phyloP scores from a whole-genome alignment of 2,888 invertebrate genomes.

The Meliscaeva auricollis region DNA sequence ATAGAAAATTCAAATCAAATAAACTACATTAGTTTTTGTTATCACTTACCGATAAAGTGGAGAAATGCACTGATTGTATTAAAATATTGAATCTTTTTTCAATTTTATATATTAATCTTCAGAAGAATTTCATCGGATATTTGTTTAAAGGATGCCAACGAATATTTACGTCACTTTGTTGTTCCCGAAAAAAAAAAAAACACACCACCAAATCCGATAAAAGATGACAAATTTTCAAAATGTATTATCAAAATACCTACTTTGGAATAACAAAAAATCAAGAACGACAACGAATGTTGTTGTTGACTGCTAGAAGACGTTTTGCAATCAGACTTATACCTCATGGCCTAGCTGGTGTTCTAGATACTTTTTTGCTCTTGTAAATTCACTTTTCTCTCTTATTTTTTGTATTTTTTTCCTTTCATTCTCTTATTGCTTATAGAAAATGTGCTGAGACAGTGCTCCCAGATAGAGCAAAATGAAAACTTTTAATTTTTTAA shows the following conservation, averaged over 20 bases:
- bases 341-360: not conserved
- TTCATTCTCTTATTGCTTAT: not conserved
- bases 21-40: no score
- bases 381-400: not conserved
- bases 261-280: not conserved
- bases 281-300: no score
- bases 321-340: no score
- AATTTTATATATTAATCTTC: no score
- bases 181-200: not conserved
- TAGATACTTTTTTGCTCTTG: not conserved
- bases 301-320: not conserved
- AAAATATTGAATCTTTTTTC: no score
- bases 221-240: not conserved
- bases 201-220: not conserved
- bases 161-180: not conserved
- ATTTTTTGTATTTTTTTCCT: not conserved
- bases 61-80: no score
- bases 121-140: no score
- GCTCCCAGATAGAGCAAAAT: not conserved
- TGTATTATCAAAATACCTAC: not conserved
- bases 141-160: no score
- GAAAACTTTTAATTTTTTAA: no score
- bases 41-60: no score
- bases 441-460: not conserved
- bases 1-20: no score